Base-by-base conservation (phyloP, 2,888 invertebrate genomes). In the Yponomeuta evonymella region DNA sequence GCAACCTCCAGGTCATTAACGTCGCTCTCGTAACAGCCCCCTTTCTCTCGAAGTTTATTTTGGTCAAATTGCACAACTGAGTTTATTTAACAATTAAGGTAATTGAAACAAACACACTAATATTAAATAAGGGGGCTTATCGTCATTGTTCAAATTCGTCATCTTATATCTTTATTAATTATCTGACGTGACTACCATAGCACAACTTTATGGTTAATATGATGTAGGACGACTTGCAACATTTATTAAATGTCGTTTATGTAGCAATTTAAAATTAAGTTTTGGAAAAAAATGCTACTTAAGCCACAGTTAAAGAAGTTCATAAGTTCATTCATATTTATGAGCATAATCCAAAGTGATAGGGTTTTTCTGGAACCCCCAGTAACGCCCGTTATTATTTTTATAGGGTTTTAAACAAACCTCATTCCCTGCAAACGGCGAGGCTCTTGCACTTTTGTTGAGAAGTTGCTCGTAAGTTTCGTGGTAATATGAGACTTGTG, bases 401-500 rank as follows among this genome's bases (percentile, higher is more conserved):
- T 65, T 23, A 23, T 30, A 58, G 51, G 68, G n/a, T 51, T 68
- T 68, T 30, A n/a, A 65, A 3, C 48, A 48, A n/a, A 48, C 48
- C 30, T 33, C 33, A 33, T 33, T 33, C 33, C 23, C 5, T n/a
- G 67, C 67, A 48, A 43, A 30, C 23, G 43, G 23, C 68, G 9
- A 48, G 29, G 43, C 9, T 43, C 67, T 71, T 67, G 69, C 66
- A 48, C 62, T 65, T 33, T 65, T 64, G 63, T 71, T 43, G 1
- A 70, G 69, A 70, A 29, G 58, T 43, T 48, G 73, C 73, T 73
- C 73, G 71, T 69, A 70, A 71, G 66, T 72, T 72, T 70, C 70
- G 71, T 73, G 67, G 70, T 58, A 74, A 74, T 72, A 73, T 72
- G 72, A 78, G 82, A 63, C 33, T n/a, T 36, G 70, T 83, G 76